Percentiles rank a stretch among this genome's conserved stretches.
Evolutionary conservation across 2,888 invertebrate genomes (phyloP).

Genomic region (Agrotis ipsilon): DNA sequence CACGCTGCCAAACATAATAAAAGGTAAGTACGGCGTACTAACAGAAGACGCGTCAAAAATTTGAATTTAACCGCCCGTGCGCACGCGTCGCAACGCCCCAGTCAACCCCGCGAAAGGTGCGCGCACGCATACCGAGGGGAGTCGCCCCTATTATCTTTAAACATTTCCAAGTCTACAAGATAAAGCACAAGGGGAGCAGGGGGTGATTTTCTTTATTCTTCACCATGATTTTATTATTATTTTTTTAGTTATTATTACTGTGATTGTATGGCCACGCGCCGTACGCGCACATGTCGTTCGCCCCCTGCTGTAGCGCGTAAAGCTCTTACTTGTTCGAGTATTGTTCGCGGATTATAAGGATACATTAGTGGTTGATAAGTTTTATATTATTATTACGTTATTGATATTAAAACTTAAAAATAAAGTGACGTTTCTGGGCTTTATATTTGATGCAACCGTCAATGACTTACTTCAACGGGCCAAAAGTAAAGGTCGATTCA

Average conservation of each 20-base stretch:
- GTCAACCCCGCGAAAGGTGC: conserved; percentile 88
- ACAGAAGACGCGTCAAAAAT: conserved; percentile 74
- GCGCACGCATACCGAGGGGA: conserved; percentile 77
- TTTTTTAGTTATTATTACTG: conserved; percentile 91
- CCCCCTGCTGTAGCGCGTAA: conserved; percentile 85
- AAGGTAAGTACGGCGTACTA: conserved; percentile 25
- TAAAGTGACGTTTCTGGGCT: too few relatives aligned
- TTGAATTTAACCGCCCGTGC: conserved; percentile 86
- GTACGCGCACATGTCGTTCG: conserved; percentile 90
- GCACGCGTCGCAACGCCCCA: conserved; percentile 77
- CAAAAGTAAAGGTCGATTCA: conserved; percentile 22
- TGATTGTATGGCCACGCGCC: conserved; percentile 83
- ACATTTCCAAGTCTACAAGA: conserved; percentile 91
- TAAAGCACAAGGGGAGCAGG: conserved; percentile 89
- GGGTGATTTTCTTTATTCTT: conserved; percentile 91
- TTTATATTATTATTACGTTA: conserved; percentile 72
- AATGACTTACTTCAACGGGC: neutral
- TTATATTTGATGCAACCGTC: neutral
- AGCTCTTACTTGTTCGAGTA: conserved; percentile 86
- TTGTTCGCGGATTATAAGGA: conserved; percentile 88
- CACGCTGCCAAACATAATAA: conserved; percentile 15
- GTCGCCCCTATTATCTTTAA: conserved; percentile 90
- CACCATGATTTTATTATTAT: conserved; percentile 91
- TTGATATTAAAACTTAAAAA: conserved; percentile 36
- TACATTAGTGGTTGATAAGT: conserved; percentile 81